Conservation (phyloP, 2,113 vertebrate species). For the Ardeotis arabs region DNA sequence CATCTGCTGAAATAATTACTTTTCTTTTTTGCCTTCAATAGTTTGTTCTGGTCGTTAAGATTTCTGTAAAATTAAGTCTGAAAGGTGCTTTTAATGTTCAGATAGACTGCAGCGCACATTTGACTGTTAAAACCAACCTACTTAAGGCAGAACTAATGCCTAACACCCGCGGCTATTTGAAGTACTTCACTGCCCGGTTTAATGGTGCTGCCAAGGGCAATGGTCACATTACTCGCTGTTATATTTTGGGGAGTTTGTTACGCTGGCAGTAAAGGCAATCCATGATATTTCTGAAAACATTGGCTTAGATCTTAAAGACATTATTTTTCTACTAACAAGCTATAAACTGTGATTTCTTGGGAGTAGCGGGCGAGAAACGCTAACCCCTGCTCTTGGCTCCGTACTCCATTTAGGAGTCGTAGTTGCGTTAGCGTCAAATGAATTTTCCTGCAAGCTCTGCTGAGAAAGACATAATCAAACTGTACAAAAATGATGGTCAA, state of each 20-base stretch:
- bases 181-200: slow-evolving; percentile 77
- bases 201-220: slow-evolving; percentile 77
- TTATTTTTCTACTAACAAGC: slow-evolving; percentile 47
- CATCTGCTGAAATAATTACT: slow-evolving; percentile 81
- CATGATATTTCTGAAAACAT: slow-evolving; percentile 37
- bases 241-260: slow-evolving; percentile 36
- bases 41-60: slow-evolving; percentile 81
- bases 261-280: slow-evolving; percentile 58
- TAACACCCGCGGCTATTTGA: slow-evolving; percentile 77
- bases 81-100: slow-evolving; percentile 80
- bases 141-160: slow-evolving; percentile 79
- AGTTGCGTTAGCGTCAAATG: background rate
- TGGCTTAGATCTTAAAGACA: slow-evolving; percentile 20
- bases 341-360: slow-evolving; percentile 35
- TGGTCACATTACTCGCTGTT: slow-evolving; percentile 57
- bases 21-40: slow-evolving; percentile 71
- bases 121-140: slow-evolving; percentile 70
- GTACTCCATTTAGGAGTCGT: background rate
- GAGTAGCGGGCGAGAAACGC: background rate
- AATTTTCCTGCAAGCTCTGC: background rate
- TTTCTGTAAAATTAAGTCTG: slow-evolving; percentile 80
- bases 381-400: background rate
- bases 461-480: background rate
- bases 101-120: slow-evolving; percentile 72
- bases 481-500: background rate